A percentile compares a stretch with the other conserved stretches of the same genome.
phyloP scores from a whole-genome alignment of 1,140 invertebrate genomes.

The Lepeophtheirus salmonis region DNA sequence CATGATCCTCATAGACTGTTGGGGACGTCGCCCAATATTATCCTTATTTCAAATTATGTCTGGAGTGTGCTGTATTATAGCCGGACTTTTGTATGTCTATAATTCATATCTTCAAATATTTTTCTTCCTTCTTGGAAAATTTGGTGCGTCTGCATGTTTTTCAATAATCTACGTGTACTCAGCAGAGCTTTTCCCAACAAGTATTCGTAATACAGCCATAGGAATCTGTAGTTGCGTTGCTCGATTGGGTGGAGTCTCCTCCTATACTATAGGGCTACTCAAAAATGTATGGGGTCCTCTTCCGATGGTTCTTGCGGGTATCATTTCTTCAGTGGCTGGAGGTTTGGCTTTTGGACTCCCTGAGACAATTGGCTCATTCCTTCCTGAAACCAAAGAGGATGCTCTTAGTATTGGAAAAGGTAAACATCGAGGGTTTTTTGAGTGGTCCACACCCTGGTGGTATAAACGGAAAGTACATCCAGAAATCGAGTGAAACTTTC shows the following conservation, averaged over 20 bases:
- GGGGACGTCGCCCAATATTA: constrained; percentile 15
- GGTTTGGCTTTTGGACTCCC: constrained; percentile 14
- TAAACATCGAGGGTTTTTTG: neutral
- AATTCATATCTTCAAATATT: neutral
- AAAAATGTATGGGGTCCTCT: constrained; percentile 18
- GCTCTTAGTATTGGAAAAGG: constrained; percentile 15
- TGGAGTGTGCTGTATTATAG: constrained; percentile 6
- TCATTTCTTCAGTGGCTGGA: constrained; percentile 16
- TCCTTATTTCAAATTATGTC: constrained; percentile 12
- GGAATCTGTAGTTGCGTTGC: constrained; percentile 22
- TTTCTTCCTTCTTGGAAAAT: constrained; percentile 17
- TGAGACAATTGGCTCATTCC: constrained; percentile 16
- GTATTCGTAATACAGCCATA: constrained; percentile 17
- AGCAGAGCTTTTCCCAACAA: constrained; percentile 19
- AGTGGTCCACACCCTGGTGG: neutral
- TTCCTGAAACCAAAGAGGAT: constrained; percentile 20
- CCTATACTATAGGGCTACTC: constrained; percentile 3
- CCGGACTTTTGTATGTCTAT: neutral
- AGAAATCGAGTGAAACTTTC: too few species aligned
- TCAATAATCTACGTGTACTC: constrained; percentile 19
- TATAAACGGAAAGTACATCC: too few species aligned
- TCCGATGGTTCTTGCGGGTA: constrained; percentile 13
- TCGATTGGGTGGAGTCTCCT: constrained; percentile 23
- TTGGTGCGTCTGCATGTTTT: constrained; percentile 15
- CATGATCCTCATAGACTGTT: constrained; percentile 15